phyloP scores from a whole-genome alignment of 2,113 vertebrate species.

The Petrocephalus microphthalmus region DNA sequence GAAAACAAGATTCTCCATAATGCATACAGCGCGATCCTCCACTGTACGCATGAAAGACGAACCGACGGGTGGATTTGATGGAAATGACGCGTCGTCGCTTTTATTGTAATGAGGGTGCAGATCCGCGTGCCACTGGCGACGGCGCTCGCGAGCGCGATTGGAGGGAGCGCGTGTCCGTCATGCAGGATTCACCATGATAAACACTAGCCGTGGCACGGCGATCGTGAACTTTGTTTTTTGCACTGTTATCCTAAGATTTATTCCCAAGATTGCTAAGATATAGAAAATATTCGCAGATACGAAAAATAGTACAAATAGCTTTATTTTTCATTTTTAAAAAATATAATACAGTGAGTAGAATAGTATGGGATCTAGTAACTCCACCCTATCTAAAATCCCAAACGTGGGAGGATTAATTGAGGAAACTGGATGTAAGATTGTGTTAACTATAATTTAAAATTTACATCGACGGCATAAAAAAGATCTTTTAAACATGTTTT shows the following conservation, averaged over 20 bases:
- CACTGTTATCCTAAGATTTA: not conserved
- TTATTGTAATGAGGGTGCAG: not conserved
- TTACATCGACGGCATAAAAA: not conserved
- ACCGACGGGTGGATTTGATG: not conserved
- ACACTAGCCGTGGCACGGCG: not conserved
- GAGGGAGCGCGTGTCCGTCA: constrained; percentile 6
- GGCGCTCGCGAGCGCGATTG: not conserved
- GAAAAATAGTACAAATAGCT: not conserved
- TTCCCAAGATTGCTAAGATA: not conserved
- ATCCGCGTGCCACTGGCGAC: not conserved
- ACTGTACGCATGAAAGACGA: not conserved
- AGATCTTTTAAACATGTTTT: not conserved
- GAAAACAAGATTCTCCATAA: not conserved
- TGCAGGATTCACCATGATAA: not conserved
- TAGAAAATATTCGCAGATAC: not conserved
- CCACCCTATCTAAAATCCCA: constrained; percentile 39
- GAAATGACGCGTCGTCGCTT: not conserved
- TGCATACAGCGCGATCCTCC: not conserved
- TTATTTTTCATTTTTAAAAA: not conserved
- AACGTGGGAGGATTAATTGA: constrained; percentile 43
- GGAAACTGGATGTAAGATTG: constrained; percentile 57
- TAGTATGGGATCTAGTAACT: constrained; percentile 49
- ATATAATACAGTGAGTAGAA: not conserved
- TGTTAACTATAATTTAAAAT: not conserved
- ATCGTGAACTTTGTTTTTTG: not conserved